A percentile compares a stretch with the other conserved stretches of the same genome.
These are phyloP conservation scores for Oxyruncus cristatus DNA, from an alignment of 2,113 vertebrate genomes.

Conservation along the genomic window DNA sequence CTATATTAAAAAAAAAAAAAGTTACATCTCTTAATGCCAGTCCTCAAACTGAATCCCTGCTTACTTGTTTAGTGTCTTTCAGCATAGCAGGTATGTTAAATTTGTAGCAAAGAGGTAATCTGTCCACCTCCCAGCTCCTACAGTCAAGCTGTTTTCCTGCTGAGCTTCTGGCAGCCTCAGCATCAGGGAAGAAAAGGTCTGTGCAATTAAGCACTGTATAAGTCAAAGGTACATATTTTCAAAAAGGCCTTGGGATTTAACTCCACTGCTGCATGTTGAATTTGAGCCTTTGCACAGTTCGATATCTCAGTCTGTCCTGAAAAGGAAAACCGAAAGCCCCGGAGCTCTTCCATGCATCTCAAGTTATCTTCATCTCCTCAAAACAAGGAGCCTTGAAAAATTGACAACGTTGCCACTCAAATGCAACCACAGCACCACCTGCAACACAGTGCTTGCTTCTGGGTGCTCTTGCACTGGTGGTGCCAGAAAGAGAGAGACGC, in stretches of 20 bases:
- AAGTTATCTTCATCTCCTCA: neutral
- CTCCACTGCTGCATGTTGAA: neutral
- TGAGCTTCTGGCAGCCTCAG: neutral
- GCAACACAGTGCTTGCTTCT: neutral
- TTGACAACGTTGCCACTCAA: accelerated
- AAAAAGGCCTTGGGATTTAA: neutral
- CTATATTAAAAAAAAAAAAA: neutral
- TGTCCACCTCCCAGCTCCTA: neutral
- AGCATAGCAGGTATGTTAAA: neutral
- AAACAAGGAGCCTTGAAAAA: neutral
- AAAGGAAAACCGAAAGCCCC: neutral
- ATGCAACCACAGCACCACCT: neutral
- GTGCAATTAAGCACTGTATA: neutral
- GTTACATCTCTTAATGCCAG: neutral
- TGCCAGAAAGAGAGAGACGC: neutral
- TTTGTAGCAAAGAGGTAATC: neutral
- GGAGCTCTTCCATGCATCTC: neutral
- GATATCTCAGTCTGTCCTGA: neutral
- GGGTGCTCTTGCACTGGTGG: neutral
- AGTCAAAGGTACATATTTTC: neutral
- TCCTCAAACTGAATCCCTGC: neutral
- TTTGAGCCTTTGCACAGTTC: neutral
- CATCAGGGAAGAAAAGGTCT: neutral
- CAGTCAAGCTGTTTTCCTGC: neutral
- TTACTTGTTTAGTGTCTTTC: neutral